Conservation (phyloP, 2,797 vertebrate genomes). For the Leptoclinus maculatus region DNA sequence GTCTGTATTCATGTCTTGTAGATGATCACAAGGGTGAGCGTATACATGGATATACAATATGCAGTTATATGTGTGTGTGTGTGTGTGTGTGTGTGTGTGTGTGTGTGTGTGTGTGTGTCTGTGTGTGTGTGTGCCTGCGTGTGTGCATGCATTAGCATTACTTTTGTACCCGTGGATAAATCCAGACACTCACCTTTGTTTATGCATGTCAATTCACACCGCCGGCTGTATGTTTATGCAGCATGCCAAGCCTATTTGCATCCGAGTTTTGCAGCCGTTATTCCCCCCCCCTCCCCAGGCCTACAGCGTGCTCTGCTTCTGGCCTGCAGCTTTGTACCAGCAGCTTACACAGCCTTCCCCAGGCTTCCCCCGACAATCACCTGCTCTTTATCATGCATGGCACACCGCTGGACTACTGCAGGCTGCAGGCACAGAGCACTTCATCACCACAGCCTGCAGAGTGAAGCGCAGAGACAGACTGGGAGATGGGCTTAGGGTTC, state of each 20-base stretch:
- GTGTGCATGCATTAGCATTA: constrained; percentile 41
- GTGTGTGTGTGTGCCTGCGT: constrained; percentile 15
- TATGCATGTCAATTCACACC: constrained; percentile 55
- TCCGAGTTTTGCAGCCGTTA: constrained; percentile 66
- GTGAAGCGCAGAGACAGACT: constrained; percentile 65
- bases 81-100: constrained; percentile 15
- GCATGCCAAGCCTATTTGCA: constrained; percentile 67
- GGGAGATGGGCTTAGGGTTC: constrained; percentile 70
- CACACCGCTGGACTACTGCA: constrained; percentile 74
- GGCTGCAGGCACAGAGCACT: constrained; percentile 74
- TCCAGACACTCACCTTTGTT: constrained; percentile 66
- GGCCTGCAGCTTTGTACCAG: constrained; percentile 70
- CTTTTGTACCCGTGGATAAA: constrained; percentile 53
- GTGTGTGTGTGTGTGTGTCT: constrained; percentile 19
- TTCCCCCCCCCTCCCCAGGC: constrained; percentile 46
- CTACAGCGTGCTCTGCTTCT: constrained; percentile 56
- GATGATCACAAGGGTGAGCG: constrained; percentile 34
- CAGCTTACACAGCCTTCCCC: constrained; percentile 64
- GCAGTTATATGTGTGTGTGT: constrained; percentile 23
- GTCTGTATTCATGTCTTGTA: constrained; percentile 50
- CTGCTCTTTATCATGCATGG: constrained; percentile 79
- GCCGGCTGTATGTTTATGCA: constrained; percentile 50
- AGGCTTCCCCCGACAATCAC: constrained; percentile 57
- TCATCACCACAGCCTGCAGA: constrained; percentile 78
- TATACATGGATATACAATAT: constrained; percentile 37